Conservation (phyloP, 2,113 vertebrate species). For the Octodon degus region DNA sequence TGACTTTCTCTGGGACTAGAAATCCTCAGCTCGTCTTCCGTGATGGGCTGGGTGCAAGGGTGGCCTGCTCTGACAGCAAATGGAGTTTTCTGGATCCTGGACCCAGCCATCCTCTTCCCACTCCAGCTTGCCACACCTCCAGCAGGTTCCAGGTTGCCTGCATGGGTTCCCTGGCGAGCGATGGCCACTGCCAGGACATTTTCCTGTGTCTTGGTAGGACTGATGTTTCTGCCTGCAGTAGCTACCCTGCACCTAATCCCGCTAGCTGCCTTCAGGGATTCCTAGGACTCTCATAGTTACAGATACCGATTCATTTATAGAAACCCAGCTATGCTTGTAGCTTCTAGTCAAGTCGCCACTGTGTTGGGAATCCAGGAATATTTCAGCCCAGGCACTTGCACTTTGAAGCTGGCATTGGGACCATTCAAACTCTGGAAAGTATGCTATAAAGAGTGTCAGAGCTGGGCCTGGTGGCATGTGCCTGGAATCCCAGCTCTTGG, state of each 20-base stretch:
- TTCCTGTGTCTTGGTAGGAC: neutral
- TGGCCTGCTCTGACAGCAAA: neutral
- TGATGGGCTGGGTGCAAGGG: neutral
- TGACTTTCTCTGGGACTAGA: too few relatives aligned
- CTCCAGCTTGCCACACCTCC: neutral
- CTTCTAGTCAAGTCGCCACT: neutral
- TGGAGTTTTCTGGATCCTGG: neutral
- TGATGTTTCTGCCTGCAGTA: rapidly evolving
- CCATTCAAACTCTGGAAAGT: neutral
- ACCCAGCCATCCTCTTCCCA: neutral
- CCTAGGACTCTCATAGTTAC: neutral
- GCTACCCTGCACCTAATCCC: neutral
- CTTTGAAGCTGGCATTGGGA: neutral
- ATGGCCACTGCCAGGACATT: neutral
- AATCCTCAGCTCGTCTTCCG: neutral
- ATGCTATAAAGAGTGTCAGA: neutral
- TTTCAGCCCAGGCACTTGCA: neutral
- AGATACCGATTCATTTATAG: neutral
- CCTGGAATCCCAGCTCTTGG: neutral
- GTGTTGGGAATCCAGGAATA: rapidly evolving
- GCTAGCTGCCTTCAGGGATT: too few relatives aligned
- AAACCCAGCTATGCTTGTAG: too few relatives aligned
- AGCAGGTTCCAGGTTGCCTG: too few relatives aligned
- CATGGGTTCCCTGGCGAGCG: too few relatives aligned
- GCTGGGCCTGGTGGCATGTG: too few relatives aligned